A percentile compares a stretch with the other conserved stretches of the same genome.
Conservation (phyloP, 1,140 invertebrate species). For the Chionoecetes opilio region DNA sequence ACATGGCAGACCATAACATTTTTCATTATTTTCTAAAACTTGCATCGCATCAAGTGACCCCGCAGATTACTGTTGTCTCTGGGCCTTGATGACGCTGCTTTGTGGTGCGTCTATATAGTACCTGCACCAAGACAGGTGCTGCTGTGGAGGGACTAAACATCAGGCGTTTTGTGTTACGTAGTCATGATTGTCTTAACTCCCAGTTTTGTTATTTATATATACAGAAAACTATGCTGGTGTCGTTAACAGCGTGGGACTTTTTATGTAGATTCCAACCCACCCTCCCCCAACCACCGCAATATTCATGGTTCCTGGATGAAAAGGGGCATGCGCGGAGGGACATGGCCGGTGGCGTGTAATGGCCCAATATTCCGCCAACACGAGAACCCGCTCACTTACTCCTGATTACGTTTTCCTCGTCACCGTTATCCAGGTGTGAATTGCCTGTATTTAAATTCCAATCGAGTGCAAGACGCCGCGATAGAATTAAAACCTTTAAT, state of each 20-base stretch:
- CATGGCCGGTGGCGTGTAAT: conserved; percentile 32
- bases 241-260: not conserved
- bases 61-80: not conserved
- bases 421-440: conserved; percentile 48
- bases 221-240: not conserved
- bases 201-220: not conserved
- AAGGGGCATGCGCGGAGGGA: not conserved
- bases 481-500: conserved; percentile 61
- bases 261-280: not conserved
- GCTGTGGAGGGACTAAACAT: too few species aligned
- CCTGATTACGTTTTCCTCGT: conserved; percentile 48
- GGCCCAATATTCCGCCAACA: conserved; percentile 19
- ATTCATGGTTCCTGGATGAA: not conserved
- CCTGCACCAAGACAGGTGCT: too few species aligned
- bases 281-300: not conserved
- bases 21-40: not conserved
- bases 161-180: too few species aligned
- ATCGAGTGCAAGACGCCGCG: conserved; percentile 42
- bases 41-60: not conserved
- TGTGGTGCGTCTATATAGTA: not conserved
- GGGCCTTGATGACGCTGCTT: not conserved
- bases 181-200: not conserved
- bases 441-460: conserved; percentile 74
- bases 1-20: not conserved
- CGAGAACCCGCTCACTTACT: conserved; percentile 44